phyloP scores from a whole-genome alignment of 2,113 vertebrate species.

The Microtus richardsoni region DNA sequence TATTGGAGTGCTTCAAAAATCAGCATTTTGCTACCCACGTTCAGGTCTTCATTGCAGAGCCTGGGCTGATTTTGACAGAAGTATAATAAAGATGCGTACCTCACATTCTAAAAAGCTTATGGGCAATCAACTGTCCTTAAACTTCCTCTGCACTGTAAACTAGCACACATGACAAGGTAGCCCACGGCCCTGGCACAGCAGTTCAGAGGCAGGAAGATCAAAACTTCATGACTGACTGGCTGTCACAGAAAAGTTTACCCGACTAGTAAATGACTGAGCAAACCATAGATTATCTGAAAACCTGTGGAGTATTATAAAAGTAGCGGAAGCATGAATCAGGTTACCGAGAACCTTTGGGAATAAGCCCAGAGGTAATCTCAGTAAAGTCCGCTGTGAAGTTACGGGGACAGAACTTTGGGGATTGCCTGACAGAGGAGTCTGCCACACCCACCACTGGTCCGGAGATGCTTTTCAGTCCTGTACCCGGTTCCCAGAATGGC shows the following conservation, averaged over 20 bases:
- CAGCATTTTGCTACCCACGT: constrained; percentile 21
- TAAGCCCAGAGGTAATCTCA: not conserved
- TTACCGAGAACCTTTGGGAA: not conserved
- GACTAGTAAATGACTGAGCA: not conserved
- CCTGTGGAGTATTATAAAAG: not conserved
- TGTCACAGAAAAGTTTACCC: not conserved
- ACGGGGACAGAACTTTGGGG: not conserved
- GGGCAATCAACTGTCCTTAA: not conserved
- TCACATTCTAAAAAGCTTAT: not conserved
- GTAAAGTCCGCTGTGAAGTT: not conserved
- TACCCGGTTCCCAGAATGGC: not conserved
- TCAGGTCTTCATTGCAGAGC: not conserved
- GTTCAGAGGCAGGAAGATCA: too few relatives aligned
- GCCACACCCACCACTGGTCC: not conserved
- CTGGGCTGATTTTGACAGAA: not conserved
- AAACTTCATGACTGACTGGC: not conserved
- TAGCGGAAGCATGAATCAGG: not conserved
- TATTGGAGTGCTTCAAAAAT: constrained; percentile 29
- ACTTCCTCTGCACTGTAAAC: not conserved
- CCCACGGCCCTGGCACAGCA: not conserved
- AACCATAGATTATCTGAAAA: not conserved
- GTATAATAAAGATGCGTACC: not conserved
- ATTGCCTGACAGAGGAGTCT: not conserved
- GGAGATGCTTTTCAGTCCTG: not conserved
- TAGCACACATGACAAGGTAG: not conserved